Conservation (phyloP, 1,140 invertebrate species). For the Drosophila subpulchrella region DNA sequence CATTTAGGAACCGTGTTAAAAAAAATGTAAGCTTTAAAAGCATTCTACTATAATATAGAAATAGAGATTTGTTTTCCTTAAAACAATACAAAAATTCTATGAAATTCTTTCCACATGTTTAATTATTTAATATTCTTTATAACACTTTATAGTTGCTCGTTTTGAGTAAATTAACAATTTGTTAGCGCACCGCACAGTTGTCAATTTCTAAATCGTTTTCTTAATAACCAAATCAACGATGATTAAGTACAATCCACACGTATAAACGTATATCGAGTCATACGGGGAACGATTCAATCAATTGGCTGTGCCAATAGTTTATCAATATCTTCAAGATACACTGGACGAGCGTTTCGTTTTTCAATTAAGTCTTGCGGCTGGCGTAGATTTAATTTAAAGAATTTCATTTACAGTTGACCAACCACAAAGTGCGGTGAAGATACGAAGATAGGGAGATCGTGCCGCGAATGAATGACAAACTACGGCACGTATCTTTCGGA, state of each 20-base stretch:
- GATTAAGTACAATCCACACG: conserved; percentile 39
- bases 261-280: conserved; percentile 15
- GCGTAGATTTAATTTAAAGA: conserved; percentile 71
- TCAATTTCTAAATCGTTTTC: conserved; percentile 17
- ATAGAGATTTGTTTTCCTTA: too few relatives aligned
- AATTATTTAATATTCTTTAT: too few relatives aligned
- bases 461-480: conserved; percentile 60
- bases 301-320: conserved; percentile 50
- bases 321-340: conserved; percentile 35
- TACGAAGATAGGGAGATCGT: conserved; percentile 40
- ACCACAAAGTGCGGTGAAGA: conserved; percentile 29
- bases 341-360: conserved; percentile 32
- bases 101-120: too few relatives aligned
- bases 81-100: too few relatives aligned
- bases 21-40: too few relatives aligned
- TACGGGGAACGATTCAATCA: conserved; percentile 44
- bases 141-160: conserved; percentile 9
- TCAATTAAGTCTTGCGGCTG: conserved; percentile 47
- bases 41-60: too few relatives aligned
- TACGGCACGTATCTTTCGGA: conserved; percentile 49
- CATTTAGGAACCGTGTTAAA: too few relatives aligned
- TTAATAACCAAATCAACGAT: conserved; percentile 53
- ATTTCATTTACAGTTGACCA: conserved; percentile 61
- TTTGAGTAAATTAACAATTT: conserved; percentile 12
- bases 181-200: conserved; percentile 21